Percentiles rank a stretch among this genome's conserved stretches.
Evolutionary conservation across 2,113 vertebrate species (phyloP).

Genomic region (Perca fluviatilis): DNA sequence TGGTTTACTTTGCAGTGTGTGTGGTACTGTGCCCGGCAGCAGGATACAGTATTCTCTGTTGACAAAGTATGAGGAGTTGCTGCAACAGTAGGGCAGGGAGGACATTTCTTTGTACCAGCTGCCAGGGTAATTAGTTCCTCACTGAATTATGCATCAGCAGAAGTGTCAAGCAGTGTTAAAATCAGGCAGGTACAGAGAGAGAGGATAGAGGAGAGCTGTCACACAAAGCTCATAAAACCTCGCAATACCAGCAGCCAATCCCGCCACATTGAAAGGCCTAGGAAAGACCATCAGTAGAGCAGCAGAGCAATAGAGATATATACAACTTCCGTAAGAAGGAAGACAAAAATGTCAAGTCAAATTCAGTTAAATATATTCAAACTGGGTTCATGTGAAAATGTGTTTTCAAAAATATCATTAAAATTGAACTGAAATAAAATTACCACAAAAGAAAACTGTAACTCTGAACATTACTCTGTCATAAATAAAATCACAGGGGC

Average conservation of each 20-base stretch:
- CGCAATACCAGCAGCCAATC: conserved; percentile 39
- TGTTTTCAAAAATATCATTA: not conserved
- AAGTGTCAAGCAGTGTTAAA: conserved; percentile 78
- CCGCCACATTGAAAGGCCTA: conserved; percentile 29
- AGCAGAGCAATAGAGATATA: conserved; percentile 20
- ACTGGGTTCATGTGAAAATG: not conserved
- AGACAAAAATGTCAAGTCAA: not conserved
- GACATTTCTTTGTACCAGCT: conserved; percentile 81
- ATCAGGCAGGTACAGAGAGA: conserved; percentile 67
- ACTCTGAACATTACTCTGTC: not conserved
- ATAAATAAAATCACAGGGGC: not conserved
- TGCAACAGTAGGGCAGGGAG: conserved; percentile 69
- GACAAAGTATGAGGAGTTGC: conserved; percentile 68
- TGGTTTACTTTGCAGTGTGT: conserved; percentile 56
- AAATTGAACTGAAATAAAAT: not conserved
- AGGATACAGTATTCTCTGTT: conserved; percentile 61
- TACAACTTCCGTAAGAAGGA: not conserved
- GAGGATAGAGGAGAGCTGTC: conserved; percentile 66
- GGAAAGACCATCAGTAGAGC: conserved; percentile 29
- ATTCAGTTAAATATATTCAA: not conserved
- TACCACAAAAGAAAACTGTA: not conserved
- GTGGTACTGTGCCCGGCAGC: conserved; percentile 63
- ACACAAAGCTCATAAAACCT: conserved; percentile 63
- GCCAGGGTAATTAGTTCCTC: conserved; percentile 82
- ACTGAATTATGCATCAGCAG: conserved; percentile 83